phyloP scores from a whole-genome alignment of 2,113 vertebrate species.

The Trogon melanurus region DNA sequence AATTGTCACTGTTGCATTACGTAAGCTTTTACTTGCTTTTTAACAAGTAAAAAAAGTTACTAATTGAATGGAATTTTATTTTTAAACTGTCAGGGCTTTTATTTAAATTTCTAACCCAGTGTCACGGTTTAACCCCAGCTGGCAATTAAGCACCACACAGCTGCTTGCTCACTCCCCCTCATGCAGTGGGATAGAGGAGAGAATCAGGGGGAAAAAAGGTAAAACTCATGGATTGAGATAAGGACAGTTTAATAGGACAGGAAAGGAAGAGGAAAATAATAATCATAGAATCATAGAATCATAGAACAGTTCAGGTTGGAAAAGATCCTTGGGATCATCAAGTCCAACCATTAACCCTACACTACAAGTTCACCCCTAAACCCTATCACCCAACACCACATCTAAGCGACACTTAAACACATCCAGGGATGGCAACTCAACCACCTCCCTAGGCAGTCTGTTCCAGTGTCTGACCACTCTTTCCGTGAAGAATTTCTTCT shows the following conservation, averaged over 20 bases:
- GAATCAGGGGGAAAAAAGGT: background rate
- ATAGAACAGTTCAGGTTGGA: too few relatives aligned
- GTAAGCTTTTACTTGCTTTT: background rate
- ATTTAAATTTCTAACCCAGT: background rate
- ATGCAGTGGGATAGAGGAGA: background rate
- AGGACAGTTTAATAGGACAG: background rate
- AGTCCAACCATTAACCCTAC: too few relatives aligned
- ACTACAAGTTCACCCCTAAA: too few relatives aligned
- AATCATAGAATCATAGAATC: background rate
- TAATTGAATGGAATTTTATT: background rate
- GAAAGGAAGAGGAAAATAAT: background rate
- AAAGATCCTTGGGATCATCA: too few relatives aligned
- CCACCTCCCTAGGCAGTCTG: too few relatives aligned
- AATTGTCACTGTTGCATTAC: background rate
- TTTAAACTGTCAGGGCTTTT: background rate
- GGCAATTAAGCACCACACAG: background rate
- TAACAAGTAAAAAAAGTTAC: background rate
- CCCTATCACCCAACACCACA: too few relatives aligned
- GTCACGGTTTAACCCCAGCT: background rate
- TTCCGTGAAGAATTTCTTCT: too few relatives aligned
- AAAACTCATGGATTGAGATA: background rate
- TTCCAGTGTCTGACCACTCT: too few relatives aligned
- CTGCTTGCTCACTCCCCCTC: background rate
- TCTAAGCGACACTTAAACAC: too few relatives aligned
- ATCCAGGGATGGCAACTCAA: too few relatives aligned